Conservation (phyloP, 2,113 vertebrate genomes). For the Anser brachyrhynchus region DNA sequence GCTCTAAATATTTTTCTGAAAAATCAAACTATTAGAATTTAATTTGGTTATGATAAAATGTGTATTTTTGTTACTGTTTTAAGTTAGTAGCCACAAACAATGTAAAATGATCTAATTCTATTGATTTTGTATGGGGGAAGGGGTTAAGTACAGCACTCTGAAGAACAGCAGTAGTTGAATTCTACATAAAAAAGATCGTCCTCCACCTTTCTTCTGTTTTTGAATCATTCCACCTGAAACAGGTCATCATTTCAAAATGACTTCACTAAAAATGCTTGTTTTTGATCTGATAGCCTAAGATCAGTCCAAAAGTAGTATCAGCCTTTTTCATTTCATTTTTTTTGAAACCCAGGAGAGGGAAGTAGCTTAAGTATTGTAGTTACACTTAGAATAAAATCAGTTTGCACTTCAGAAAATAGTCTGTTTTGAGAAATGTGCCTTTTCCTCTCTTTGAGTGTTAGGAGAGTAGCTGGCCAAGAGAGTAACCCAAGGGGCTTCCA, state of each 20-base stretch:
- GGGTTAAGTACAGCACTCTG: not conserved
- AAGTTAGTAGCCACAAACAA: not conserved
- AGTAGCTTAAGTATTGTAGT: not conserved
- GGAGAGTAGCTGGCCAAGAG: not conserved
- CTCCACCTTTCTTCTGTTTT: not conserved
- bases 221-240: not conserved
- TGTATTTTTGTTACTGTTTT: not conserved
- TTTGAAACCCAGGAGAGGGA: not conserved
- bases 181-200: not conserved
- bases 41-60: accelerated
- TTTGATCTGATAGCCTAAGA: constrained; percentile 23
- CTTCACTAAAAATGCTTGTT: not conserved
- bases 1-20: not conserved
- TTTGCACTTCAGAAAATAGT: constrained; percentile 34
- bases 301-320: not conserved
- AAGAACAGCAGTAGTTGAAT: not conserved
- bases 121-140: not conserved
- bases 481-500: not conserved
- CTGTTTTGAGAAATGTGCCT: not conserved
- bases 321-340: not conserved
- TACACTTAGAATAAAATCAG: constrained; percentile 1
- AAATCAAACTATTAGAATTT: not conserved
- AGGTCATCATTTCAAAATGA: not conserved
- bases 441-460: not conserved
- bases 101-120: not conserved